A percentile compares a stretch with the other conserved stretches of the same genome.
These are phyloP conservation scores for Colletes gigas DNA, from an alignment of 1,140 invertebrate species.

Conservation along the genomic window DNA sequence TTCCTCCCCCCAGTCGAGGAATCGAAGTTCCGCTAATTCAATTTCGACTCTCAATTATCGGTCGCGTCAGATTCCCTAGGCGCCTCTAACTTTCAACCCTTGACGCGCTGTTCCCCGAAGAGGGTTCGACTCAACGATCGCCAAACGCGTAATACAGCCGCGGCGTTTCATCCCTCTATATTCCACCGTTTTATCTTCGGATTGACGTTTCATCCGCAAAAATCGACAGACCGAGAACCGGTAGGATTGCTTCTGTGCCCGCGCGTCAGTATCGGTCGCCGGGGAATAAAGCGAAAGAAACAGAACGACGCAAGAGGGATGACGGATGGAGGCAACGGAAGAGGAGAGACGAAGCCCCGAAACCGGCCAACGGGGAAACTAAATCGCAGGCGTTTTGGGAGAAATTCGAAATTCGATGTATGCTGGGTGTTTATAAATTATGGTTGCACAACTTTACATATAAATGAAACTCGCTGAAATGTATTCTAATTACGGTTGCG, in stretches of 20 bases:
- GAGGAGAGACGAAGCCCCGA: neutral
- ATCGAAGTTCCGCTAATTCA: slow-evolving; percentile 70
- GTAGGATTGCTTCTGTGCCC: slow-evolving; percentile 38
- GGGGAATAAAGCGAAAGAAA: slow-evolving; percentile 45
- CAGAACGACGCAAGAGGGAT: slow-evolving; percentile 1
- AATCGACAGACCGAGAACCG: slow-evolving; percentile 50
- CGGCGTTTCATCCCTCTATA: neutral
- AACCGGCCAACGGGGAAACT: too few species aligned
- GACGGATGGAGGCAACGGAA: neutral
- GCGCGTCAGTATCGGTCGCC: slow-evolving; percentile 13
- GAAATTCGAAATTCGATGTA: too few species aligned
- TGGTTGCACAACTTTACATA: neutral
- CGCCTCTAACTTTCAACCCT: slow-evolving; percentile 57
- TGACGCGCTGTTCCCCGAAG: slow-evolving; percentile 5
- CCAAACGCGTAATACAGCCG: slow-evolving; percentile 39
- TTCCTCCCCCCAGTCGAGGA: slow-evolving; percentile 27
- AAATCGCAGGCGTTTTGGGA: neutral
- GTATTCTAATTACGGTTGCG: too few species aligned
- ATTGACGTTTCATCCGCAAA: slow-evolving; percentile 64
- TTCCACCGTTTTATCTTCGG: slow-evolving; percentile 58
- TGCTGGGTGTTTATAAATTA: too few species aligned
- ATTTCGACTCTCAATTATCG: slow-evolving; percentile 71
- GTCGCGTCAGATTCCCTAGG: slow-evolving; percentile 54
- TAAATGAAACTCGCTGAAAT: neutral
- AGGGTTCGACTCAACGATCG: neutral